Base-by-base conservation (phyloP, 2,797 vertebrate genomes). In the Diglossa cyanea region DNA sequence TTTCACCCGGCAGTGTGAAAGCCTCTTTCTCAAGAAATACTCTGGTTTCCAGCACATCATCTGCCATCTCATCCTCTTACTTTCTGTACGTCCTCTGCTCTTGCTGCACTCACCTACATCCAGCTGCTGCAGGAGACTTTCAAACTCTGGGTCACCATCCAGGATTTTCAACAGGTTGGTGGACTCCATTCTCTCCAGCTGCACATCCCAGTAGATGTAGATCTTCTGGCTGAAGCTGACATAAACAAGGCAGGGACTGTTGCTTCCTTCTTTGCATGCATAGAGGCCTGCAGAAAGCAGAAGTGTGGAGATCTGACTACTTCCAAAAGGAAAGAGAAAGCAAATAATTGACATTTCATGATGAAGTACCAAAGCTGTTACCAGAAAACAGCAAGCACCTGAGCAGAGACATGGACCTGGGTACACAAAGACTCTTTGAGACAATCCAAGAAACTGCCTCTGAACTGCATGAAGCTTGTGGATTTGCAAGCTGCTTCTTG, bases 211-310 rank as follows among this genome's bases (percentile, higher is more conserved):
- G 97, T 99, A 99, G 88, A 99, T 98, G 66, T 99, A 99, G 96
- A 99, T 99, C 96, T 99, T 99, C 93, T 99, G 99, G 90, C 96
- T 99, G 98, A 99, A 99, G 67, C 99, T 99, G 87, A 99, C 99
- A 2, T 99, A 99, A 54, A 99, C 99, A 39, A 99, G 97, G 83
- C 99, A 99, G 33, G 99, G 99, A 94, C 98, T 99, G 95, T 99
- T 99, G 81, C 92, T 98, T 31, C 98, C 98, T 54, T 98, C 99
- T 97, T 99, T 99, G 93, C 99, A 99, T 9, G 99, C 99, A 45
- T 99, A 99, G 55, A 99, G 98, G 58, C 99, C 99, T 99, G 96
- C 30, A 93, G 28, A 92, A 82, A 70, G 3, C 39, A 55, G 48
- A 93, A 74, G 39, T 4, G 23, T 45, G 23, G 83, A 87, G 48